These are phyloP conservation scores for Pteria penguin DNA, from an alignment of 2,888 invertebrate genomes.

Conservation along the genomic window DNA sequence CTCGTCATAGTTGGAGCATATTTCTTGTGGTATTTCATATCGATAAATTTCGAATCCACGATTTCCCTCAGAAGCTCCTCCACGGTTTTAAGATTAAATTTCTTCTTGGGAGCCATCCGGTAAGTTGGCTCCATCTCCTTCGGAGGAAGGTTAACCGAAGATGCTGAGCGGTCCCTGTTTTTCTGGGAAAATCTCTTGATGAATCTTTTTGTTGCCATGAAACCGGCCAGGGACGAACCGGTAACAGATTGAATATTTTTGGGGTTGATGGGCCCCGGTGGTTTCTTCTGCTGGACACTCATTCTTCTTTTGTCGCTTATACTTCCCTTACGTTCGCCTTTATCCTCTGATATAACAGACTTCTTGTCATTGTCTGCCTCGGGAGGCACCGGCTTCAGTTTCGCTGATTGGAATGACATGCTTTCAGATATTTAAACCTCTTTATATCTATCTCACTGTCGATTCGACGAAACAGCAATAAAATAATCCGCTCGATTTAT, in stretches of 20 bases:
- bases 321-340: constrained; percentile 16
- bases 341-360: constrained; percentile 7
- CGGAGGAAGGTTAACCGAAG: constrained; percentile 15
- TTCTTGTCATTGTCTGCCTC: constrained; percentile 29
- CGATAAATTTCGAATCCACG: constrained; percentile 51
- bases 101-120: constrained; percentile 60
- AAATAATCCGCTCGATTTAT: neutral
- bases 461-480: neutral
- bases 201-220: constrained; percentile 46
- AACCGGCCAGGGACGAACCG: constrained; percentile 51
- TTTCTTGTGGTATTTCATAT: constrained; percentile 55
- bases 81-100: constrained; percentile 53
- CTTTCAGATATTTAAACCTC: neutral
- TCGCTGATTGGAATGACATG: neutral
- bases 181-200: constrained; percentile 18
- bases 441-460: neutral
- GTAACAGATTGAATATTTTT: constrained; percentile 35
- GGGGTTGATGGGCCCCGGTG: neutral
- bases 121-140: constrained; percentile 57
- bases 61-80: constrained; percentile 47
- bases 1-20: constrained; percentile 55
- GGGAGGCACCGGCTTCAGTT: neutral
- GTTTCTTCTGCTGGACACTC: constrained; percentile 16
- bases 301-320: constrained; percentile 15
- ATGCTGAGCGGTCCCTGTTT: constrained; percentile 1